These are phyloP conservation scores for Saccostrea cuccullata DNA, from an alignment of 1,140 invertebrate genomes.

Conservation along the genomic window DNA sequence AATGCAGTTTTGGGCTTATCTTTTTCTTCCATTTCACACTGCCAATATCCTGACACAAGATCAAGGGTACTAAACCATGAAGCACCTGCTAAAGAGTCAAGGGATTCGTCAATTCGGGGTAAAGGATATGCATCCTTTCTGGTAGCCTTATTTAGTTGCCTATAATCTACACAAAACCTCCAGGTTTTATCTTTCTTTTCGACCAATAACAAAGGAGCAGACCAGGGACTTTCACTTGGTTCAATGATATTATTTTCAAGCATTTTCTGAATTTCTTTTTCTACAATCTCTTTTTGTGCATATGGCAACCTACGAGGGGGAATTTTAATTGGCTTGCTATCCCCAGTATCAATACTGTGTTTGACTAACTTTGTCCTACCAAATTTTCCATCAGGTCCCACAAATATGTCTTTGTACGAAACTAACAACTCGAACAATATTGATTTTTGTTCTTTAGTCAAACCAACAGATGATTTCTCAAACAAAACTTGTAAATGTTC, in stretches of 20 bases:
- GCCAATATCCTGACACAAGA: conserved; percentile 47
- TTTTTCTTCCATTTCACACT: conserved; percentile 45
- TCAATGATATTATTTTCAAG: conserved; percentile 73
- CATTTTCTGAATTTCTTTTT: conserved; percentile 60
- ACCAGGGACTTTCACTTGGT: conserved; percentile 78
- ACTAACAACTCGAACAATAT: neutral
- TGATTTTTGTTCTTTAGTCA: neutral
- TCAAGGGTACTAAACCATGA: conserved; percentile 49
- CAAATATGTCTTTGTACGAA: conserved; percentile 27
- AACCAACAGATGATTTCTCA: neutral
- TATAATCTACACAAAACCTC: conserved; percentile 80
- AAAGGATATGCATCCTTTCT: conserved; percentile 55
- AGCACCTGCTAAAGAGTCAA: conserved; percentile 47
- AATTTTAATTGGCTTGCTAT: conserved; percentile 39
- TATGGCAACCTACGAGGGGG: conserved; percentile 49
- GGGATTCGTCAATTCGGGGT: conserved; percentile 45
- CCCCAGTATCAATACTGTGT: conserved; percentile 49
- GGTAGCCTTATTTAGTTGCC: conserved; percentile 59
- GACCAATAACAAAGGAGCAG: conserved; percentile 79
- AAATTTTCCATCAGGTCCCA: conserved; percentile 15
- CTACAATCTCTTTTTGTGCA: conserved; percentile 35
- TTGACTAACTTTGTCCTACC: conserved; percentile 45
- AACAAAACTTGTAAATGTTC: neutral
- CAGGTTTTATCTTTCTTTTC: conserved; percentile 77
- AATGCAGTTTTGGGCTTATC: conserved; percentile 53